phyloP scores from a whole-genome alignment of 2,888 invertebrate species.

The Liopterus haemorrhoidalis region DNA sequence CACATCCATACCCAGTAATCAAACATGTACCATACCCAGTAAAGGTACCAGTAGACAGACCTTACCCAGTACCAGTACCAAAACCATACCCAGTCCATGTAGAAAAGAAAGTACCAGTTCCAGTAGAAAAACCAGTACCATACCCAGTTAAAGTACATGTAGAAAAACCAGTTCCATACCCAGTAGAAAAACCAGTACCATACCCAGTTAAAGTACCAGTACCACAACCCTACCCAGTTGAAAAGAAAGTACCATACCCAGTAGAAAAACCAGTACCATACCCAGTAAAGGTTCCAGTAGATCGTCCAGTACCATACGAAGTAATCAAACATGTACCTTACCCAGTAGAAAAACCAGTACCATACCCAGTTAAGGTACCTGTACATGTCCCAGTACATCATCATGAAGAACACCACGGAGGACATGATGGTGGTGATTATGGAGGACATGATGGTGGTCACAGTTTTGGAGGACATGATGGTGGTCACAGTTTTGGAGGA shows the following conservation, averaged over 20 bases:
- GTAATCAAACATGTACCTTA: constrained; percentile 44
- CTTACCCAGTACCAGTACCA: constrained; percentile 61
- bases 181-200: constrained; percentile 73
- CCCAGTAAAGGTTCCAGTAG: constrained; percentile 53
- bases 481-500: constrained; percentile 25
- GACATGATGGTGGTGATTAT: constrained; percentile 36
- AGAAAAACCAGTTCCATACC: constrained; percentile 65
- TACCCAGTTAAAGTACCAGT: constrained; percentile 68
- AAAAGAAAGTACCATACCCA: constrained; percentile 59
- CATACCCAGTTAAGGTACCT: constrained; percentile 64
- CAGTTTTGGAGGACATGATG: constrained; percentile 34
- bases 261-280: constrained; percentile 66
- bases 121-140: constrained; percentile 64
- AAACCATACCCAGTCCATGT: constrained; percentile 65
- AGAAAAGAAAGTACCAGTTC: constrained; percentile 69
- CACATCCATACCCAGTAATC: constrained; percentile 69
- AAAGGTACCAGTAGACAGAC: constrained; percentile 61
- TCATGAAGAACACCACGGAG: constrained; percentile 39
- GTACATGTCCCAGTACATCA: constrained; percentile 57
- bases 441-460: constrained; percentile 35
- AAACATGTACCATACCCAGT: constrained; percentile 68
- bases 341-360: constrained; percentile 53
- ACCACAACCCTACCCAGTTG: constrained; percentile 64
- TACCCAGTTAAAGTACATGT: constrained; percentile 64
- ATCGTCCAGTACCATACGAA: constrained; percentile 60